Conservation (phyloP, 2,888 invertebrate species). For the Blastobasis lacticolella region DNA sequence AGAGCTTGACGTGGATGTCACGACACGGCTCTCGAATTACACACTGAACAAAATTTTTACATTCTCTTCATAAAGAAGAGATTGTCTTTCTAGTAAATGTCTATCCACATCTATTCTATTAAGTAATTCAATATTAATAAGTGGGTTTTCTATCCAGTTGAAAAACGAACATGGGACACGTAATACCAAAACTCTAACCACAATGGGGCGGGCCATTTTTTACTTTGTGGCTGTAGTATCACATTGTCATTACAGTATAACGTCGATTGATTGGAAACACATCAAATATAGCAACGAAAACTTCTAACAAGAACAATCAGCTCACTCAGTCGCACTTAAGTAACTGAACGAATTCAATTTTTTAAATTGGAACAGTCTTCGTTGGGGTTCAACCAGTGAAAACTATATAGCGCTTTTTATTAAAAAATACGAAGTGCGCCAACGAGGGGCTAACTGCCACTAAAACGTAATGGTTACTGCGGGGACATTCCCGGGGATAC, state of each 20-base stretch:
- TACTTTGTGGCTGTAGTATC: conserved; percentile 1
- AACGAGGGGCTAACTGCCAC: conserved; percentile 63
- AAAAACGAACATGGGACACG: not conserved
- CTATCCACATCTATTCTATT: not conserved
- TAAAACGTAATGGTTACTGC: conserved; percentile 70
- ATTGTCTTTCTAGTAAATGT: not conserved
- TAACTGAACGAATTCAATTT: conserved; percentile 35
- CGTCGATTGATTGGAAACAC: too few relatives aligned
- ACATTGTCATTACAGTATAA: too few relatives aligned
- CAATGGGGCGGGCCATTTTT: conserved; percentile 17
- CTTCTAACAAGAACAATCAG: too few relatives aligned
- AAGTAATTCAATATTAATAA: not conserved
- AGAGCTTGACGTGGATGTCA: too few relatives aligned
- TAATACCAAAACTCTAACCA: not conserved
- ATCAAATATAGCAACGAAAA: too few relatives aligned
- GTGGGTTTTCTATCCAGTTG: not conserved
- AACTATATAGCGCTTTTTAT: conserved; percentile 65
- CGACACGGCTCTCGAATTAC: too few relatives aligned
- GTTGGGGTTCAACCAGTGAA: conserved; percentile 34
- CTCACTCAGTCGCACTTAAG: too few relatives aligned
- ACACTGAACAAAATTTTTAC: too few relatives aligned
- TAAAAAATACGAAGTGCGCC: conserved; percentile 62
- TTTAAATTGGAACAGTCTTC: conserved; percentile 43
- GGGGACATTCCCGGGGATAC: conserved; percentile 63
- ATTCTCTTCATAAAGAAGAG: not conserved